Percentiles rank a stretch among this genome's conserved stretches.
These are phyloP conservation scores for Xenopus laevis DNA, from an alignment of 2,113 vertebrate genomes.

Conservation along the genomic window DNA sequence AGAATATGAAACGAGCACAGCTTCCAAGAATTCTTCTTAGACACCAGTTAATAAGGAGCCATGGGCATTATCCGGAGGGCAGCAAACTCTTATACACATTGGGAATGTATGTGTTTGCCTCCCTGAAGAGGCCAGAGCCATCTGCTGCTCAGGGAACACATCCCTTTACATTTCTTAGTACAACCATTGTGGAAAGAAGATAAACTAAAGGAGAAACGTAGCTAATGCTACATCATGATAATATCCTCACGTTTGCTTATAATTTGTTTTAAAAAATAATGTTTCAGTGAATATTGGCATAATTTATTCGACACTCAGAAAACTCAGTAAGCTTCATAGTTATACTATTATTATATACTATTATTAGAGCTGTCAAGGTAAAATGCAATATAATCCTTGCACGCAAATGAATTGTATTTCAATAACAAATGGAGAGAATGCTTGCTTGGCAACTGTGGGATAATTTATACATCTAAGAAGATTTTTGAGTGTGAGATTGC, in stretches of 20 bases:
- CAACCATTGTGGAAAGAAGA: not conserved
- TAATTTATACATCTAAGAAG: no score
- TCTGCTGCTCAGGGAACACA: constrained; percentile 11
- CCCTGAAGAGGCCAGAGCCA: constrained; percentile 21
- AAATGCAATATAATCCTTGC: no score
- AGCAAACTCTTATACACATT: constrained; percentile 2
- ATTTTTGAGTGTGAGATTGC: no score
- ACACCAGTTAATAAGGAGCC: constrained; percentile 12
- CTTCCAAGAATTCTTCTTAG: not conserved
- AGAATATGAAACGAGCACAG: constrained; percentile 10
- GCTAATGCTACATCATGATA: constrained; percentile 2
- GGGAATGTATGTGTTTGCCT: constrained; percentile 8
- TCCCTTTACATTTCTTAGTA: constrained; percentile 5
- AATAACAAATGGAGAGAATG: no score
- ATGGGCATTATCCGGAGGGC: constrained; percentile 26
- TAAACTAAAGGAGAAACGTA: not conserved
- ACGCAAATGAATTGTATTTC: no score
- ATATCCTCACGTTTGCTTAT: no score
- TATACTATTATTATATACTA: not conserved
- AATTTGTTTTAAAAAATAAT: no score
- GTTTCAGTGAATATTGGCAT: no score
- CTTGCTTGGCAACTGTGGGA: no score
- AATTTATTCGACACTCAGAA: no score
- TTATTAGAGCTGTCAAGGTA: not conserved
- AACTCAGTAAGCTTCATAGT: no score